Base-by-base conservation (phyloP, 2,113 vertebrate species). In the Otolemur garnettii region DNA sequence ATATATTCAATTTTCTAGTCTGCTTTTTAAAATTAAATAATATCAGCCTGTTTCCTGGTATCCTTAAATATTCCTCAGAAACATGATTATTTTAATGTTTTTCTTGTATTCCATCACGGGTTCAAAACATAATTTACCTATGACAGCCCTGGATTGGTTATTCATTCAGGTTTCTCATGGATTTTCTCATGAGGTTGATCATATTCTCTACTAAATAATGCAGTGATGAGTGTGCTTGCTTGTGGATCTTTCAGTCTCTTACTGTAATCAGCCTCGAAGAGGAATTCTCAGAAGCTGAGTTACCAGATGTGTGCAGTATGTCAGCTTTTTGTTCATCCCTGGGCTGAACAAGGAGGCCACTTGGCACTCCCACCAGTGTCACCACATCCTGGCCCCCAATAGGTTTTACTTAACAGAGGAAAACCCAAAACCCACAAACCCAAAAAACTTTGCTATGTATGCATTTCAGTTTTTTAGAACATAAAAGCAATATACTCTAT, bases 311-410 rank as follows among this genome's bases (percentile, higher is more conserved):
- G 53, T 5, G 35, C 38, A 0, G 28, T 0, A 11, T 28, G 8
- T 50, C 69, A 4, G 84, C 30, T 3, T 33, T 87, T 38, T 10
- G 33, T 13, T n/a, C 3, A 53, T 12, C 38, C 53, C 6, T 28
- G 0, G 5, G 26, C 55, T 9, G 0, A 38, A 38, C 38, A 38
- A 38, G 38, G 38, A 2, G 1, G 0, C 53, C 62, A 0, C 4
- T 33, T 28, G 2, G 3, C 35, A 14, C 30, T 10, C 35, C 35
- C 28, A 18, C 0, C 57, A 1, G 71, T 8, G 0, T 90, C 5
- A 85, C 95, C 96, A 91, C 92, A 93, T 95, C 97, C 97, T 95
- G 59, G 81, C 68, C 30, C 18, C 91, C 45, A 1, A 30, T 33
- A 72, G 38, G 81, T 57, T 90, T 93, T 81, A 72, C 93, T 87